Evolutionary conservation across 2,113 vertebrate genomes (phyloP).

Genomic region (Hiodon alosoides): DNA sequence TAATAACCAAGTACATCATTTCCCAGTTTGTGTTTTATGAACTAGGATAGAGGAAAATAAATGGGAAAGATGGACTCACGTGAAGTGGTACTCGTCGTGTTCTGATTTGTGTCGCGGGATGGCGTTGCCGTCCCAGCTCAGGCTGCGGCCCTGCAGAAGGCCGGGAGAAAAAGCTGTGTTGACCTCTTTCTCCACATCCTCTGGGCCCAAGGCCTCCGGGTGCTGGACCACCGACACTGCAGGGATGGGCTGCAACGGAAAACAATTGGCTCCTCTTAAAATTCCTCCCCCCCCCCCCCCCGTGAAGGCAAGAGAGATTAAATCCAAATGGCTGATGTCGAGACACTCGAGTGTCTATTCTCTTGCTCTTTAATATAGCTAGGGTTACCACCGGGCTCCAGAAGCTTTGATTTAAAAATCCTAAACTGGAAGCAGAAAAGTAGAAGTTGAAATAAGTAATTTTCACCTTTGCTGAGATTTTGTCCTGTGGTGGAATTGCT

Average conservation of each 20-base stretch:
- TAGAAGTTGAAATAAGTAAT: too few species aligned
- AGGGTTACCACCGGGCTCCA: too few species aligned
- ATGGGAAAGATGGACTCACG: slow-evolving; percentile 21
- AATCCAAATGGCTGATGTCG: not conserved
- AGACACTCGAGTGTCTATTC: too few species aligned
- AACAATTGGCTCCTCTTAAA: not conserved
- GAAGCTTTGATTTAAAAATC: not conserved
- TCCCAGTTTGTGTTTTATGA: not conserved
- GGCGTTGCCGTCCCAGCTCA: slow-evolving; percentile 23
- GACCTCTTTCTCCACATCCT: slow-evolving; percentile 16
- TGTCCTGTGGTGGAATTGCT: too few species aligned
- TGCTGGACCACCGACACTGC: slow-evolving; percentile 25
- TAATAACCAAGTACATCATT: not conserved
- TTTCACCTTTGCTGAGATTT: too few species aligned
- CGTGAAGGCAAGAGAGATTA: not conserved
- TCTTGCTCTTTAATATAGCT: too few species aligned
- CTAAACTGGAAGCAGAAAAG: not conserved
- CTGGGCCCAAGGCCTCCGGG: not conserved
- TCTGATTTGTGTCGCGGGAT: slow-evolving; percentile 27
- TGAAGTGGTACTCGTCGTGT: slow-evolving; percentile 29
- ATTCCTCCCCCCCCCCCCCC: not conserved
- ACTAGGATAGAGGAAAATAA: not conserved
- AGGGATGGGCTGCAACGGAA: slow-evolving; percentile 44
- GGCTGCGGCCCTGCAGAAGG: slow-evolving; percentile 24
- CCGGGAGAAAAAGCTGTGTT: slow-evolving; percentile 35